Conservation (phyloP, 2,888 invertebrate genomes). For the Agrotis clavis region DNA sequence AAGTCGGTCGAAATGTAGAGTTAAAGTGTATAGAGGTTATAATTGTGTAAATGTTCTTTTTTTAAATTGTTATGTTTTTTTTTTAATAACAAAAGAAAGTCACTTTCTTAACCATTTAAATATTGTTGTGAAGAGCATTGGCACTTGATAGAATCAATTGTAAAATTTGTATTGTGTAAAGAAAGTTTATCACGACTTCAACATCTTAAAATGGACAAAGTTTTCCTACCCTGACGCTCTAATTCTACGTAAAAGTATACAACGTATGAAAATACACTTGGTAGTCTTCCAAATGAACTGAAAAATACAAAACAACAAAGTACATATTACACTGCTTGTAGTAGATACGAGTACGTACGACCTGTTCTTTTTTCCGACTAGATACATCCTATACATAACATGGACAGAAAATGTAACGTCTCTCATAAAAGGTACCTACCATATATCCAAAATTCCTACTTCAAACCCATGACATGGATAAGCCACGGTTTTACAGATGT, state of each 20-base stretch:
- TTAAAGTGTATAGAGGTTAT: constrained; percentile 4
- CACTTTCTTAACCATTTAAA: not conserved
- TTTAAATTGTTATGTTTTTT: not conserved
- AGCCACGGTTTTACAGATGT: constrained; percentile 40
- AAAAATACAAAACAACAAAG: constrained; percentile 10
- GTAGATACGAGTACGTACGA: not conserved
- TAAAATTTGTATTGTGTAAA: not conserved
- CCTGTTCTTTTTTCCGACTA: constrained; percentile 14
- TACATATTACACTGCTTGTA: constrained; percentile 1
- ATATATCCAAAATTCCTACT: constrained; percentile 3
- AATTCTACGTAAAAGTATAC: constrained; percentile 7
- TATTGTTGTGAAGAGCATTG: no score
- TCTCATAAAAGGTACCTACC: constrained; percentile 19
- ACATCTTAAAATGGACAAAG: not conserved
- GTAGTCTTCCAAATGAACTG: constrained; percentile 7
- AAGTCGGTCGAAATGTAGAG: constrained; percentile 46
- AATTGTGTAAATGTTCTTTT: not conserved
- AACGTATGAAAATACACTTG: not conserved
- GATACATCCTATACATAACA: not conserved
- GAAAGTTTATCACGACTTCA: not conserved
- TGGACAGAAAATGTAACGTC: constrained; percentile 28
- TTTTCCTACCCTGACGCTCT: not conserved
- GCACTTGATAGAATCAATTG: not conserved
- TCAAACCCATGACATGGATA: constrained; percentile 9
- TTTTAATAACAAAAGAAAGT: no score